Conservation (phyloP, 1,140 invertebrate species). For the Aphelinus atriplicis region DNA sequence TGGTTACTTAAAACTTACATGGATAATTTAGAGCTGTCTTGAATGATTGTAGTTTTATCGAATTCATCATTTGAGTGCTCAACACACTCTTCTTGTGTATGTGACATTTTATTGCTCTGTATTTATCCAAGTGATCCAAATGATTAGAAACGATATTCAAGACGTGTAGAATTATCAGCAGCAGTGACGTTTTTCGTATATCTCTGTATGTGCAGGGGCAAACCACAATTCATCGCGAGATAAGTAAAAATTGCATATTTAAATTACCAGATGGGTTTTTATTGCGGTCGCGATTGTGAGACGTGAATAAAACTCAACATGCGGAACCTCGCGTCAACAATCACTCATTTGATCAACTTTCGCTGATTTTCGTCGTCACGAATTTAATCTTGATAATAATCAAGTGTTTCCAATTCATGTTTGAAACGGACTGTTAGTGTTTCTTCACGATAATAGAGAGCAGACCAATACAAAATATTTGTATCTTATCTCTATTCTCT, state of each 20-base stretch:
- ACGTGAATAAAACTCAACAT: not conserved
- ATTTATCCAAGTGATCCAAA: conserved; percentile 7
- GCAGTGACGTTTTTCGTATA: not conserved
- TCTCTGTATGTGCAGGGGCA: not conserved
- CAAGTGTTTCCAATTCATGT: no score
- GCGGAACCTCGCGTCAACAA: not conserved
- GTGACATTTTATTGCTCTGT: conserved; percentile 7
- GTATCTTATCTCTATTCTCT: conserved; percentile 9
- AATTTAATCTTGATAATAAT: no score
- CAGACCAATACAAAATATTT: not conserved
- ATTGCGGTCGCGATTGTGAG: not conserved
- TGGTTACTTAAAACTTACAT: not conserved
- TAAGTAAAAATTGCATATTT: not conserved
- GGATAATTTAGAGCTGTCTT: not conserved
- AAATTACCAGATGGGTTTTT: conserved; percentile 1
- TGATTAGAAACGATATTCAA: no score
- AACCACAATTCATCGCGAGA: not conserved
- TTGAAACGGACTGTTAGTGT: no score
- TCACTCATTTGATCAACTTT: not conserved
- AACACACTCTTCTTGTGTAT: not conserved
- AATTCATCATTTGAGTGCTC: not conserved
- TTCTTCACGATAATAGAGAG: not conserved
- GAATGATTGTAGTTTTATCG: not conserved
- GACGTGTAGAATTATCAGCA: no score
- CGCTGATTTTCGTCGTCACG: no score